Conservation (phyloP, 2,113 vertebrate genomes). For the Phalacrocorax brasilianus region DNA sequence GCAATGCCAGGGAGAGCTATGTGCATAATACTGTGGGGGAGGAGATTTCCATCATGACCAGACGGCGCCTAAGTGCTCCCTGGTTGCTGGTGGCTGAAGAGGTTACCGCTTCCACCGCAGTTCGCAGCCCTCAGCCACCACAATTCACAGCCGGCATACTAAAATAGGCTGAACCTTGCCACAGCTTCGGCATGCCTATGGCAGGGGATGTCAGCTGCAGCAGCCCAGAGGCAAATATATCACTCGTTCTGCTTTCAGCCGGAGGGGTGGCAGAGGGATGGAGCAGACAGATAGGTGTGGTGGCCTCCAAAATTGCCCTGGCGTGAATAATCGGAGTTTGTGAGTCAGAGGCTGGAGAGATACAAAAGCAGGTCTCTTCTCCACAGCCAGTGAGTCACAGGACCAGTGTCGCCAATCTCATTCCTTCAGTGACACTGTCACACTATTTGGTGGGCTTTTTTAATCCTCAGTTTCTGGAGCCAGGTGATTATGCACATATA, state of each 20-base stretch:
- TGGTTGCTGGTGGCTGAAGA: neutral
- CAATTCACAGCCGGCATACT: neutral
- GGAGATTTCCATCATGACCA: neutral
- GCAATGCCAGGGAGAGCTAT: neutral
- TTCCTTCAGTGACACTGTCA: neutral
- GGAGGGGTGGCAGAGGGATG: neutral
- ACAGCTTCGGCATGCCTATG: accelerated
- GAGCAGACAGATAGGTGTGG: slow-evolving; percentile 18
- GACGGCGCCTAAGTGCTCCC: neutral
- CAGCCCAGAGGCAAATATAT: neutral
- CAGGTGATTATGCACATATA: neutral
- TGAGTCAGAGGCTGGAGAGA: slow-evolving; percentile 29
- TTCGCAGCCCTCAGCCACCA: neutral
- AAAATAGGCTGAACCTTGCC: neutral
- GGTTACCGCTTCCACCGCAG: neutral
- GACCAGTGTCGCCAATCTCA: neutral
- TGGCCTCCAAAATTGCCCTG: neutral
- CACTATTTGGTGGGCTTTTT: neutral
- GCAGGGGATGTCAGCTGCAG: neutral
- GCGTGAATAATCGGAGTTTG: neutral
- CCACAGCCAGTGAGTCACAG: neutral
- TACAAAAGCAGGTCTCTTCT: slow-evolving; percentile 17
- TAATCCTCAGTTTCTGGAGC: neutral
- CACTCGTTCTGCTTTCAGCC: neutral
- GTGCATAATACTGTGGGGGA: neutral